These are phyloP conservation scores for Heteromormyrus szaboi DNA, from an alignment of 2,797 vertebrate genomes.

Conservation along the genomic window DNA sequence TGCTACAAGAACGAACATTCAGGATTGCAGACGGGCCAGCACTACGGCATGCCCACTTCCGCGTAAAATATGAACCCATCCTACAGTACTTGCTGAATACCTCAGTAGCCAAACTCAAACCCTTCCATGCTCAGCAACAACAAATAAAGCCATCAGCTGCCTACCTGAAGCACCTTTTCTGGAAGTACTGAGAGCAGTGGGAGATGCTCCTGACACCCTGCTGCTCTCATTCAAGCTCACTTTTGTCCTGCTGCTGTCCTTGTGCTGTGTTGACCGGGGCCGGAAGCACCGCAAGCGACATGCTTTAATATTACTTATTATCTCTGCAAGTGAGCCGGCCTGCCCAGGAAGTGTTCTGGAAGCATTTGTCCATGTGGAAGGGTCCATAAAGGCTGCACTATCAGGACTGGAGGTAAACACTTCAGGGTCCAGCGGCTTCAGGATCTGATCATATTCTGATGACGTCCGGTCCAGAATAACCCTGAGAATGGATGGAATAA, in stretches of 20 bases:
- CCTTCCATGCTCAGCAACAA: background rate
- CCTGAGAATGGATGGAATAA: constrained; percentile 47
- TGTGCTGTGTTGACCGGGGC: constrained; percentile 68
- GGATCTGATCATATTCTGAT: constrained; percentile 67
- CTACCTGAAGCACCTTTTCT: constrained; percentile 74
- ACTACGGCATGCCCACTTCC: background rate
- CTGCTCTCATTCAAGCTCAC: constrained; percentile 65
- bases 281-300: constrained; percentile 85
- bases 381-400: constrained; percentile 64
- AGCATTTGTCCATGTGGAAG: constrained; percentile 72
- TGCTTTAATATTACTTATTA: constrained; percentile 83
- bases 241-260: constrained; percentile 65
- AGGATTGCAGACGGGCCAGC: background rate
- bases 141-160: constrained; percentile 18
- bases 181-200: constrained; percentile 67
- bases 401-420: constrained; percentile 63
- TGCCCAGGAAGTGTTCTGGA: constrained; percentile 71
- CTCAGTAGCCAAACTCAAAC: background rate
- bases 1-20: background rate
- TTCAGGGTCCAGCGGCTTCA: constrained; percentile 77
- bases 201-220: constrained; percentile 63
- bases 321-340: constrained; percentile 74
- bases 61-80: background rate
- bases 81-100: background rate
- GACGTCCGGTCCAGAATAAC: constrained; percentile 80